phyloP scores from a whole-genome alignment of 1,140 invertebrate species.

The Leguminivora glycinivorella region DNA sequence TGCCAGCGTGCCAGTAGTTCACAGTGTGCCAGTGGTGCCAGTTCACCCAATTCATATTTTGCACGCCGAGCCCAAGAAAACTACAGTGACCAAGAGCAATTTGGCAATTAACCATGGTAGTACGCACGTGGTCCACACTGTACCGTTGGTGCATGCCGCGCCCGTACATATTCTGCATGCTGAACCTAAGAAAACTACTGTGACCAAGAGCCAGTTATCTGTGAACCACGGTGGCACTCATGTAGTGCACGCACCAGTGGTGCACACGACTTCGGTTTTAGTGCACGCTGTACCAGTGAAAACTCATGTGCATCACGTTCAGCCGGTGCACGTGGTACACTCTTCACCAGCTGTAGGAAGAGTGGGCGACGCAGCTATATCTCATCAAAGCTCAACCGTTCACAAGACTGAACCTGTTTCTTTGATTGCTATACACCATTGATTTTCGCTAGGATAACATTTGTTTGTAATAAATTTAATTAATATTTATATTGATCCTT shows the following conservation, averaged over 20 bases:
- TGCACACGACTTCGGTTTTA: conserved; percentile 34
- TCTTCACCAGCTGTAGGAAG: conserved; percentile 44
- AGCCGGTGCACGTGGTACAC: conserved; percentile 53
- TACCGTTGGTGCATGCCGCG: conserved; percentile 44
- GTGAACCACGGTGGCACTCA: conserved; percentile 44
- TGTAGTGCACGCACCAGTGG: conserved; percentile 46
- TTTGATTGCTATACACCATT: conserved; percentile 45
- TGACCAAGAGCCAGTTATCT: conserved; percentile 40
- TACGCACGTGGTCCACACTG: conserved; percentile 50
- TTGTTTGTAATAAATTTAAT: conserved; percentile 33
- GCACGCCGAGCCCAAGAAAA: conserved; percentile 37
- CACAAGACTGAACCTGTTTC: conserved; percentile 58
- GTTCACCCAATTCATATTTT: conserved; percentile 45
- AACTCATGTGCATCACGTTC: conserved; percentile 37
- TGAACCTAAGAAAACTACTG: conserved; percentile 39
- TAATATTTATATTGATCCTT: background rate
- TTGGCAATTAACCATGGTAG: conserved; percentile 44
- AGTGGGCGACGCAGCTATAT: conserved; percentile 52
- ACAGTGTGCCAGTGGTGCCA: conserved; percentile 48
- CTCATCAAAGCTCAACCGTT: conserved; percentile 57
- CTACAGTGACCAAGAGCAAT: conserved; percentile 39
- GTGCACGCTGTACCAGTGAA: conserved; percentile 33
- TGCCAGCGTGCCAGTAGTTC: conserved; percentile 31
- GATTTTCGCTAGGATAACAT: conserved; percentile 26
- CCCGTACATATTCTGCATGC: conserved; percentile 39